Conservation (phyloP, 1,140 invertebrate genomes). For the Drosophila asahinai region DNA sequence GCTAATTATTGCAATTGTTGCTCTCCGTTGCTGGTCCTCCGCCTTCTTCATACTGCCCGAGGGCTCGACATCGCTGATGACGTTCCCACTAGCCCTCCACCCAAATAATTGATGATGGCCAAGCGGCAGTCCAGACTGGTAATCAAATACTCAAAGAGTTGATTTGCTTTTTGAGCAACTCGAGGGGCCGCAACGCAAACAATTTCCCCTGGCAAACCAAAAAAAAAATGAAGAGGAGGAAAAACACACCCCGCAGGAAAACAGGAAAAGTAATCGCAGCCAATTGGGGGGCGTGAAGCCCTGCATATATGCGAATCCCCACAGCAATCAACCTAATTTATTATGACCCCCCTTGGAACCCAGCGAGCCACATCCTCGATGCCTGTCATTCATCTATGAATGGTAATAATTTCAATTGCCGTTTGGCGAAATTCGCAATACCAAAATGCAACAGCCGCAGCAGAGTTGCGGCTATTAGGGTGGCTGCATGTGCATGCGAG, state of each 20-base stretch:
- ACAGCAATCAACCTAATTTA: conserved; percentile 79
- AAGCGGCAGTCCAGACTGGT: conserved; percentile 43
- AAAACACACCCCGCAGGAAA: conserved; percentile 3
- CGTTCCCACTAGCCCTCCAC: conserved; percentile 29
- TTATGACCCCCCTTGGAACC: conserved; percentile 38
- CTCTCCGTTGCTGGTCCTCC: conserved; percentile 21
- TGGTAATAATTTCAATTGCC: conserved; percentile 56
- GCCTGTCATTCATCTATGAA: conserved; percentile 58
- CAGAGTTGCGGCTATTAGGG: conserved; percentile 9
- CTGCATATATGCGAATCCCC: conserved; percentile 44
- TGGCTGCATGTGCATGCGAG: background rate
- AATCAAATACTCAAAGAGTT: conserved; percentile 76
- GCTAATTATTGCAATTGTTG: conserved; percentile 83
- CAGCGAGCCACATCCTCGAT: conserved; percentile 27
- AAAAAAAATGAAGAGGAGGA: background rate
- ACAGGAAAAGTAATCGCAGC: conserved; percentile 4
- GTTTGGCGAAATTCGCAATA: conserved; percentile 19
- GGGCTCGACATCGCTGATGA: conserved; percentile 47
- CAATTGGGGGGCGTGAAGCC: conserved; percentile 9
- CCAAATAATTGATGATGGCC: conserved; percentile 75
- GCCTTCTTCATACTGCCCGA: conserved; percentile 2
- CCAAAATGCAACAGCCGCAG: conserved; percentile 32
- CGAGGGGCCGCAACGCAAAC: conserved; percentile 50
- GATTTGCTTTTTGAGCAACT: conserved; percentile 56
- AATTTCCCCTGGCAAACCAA: conserved; percentile 26